A percentile compares a stretch with the other conserved stretches of the same genome.
Conservation (phyloP, 2,888 invertebrate genomes). For the Andrena trimmerana region DNA sequence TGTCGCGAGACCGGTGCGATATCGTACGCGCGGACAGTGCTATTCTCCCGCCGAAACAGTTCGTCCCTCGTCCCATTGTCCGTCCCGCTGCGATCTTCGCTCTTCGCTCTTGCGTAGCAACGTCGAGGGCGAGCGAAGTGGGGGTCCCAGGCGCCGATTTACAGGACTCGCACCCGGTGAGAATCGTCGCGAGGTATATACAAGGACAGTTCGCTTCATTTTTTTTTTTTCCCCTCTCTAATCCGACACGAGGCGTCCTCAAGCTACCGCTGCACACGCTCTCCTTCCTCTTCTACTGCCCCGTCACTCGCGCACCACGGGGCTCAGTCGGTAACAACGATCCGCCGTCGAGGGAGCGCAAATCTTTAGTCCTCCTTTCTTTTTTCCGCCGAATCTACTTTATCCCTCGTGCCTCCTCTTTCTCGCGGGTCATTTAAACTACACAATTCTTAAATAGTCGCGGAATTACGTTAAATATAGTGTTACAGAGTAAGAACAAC, state of each 20-base stretch:
- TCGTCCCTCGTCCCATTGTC: slow-evolving; percentile 6
- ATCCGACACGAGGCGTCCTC: slow-evolving; percentile 14
- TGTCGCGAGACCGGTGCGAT: slow-evolving; percentile 35
- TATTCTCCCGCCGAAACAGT: background rate
- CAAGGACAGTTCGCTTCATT: slow-evolving; percentile 39
- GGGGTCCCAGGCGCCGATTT: slow-evolving; percentile 20
- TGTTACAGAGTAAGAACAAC: slow-evolving; percentile 59
- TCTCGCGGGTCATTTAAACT: slow-evolving; percentile 39
- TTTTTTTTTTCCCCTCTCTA: background rate
- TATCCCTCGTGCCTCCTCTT: background rate
- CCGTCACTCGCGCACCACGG: background rate
- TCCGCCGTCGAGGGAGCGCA: background rate
- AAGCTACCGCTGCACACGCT: background rate
- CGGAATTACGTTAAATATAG: slow-evolving; percentile 55
- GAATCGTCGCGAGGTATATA: slow-evolving; percentile 58
- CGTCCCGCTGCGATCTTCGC: background rate
- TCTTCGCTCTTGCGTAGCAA: slow-evolving; percentile 42
- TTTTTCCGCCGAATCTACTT: slow-evolving; percentile 9
- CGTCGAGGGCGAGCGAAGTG: slow-evolving; percentile 28
- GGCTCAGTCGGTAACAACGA: background rate
- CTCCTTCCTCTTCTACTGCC: background rate
- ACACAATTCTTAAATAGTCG: slow-evolving; percentile 56
- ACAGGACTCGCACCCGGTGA: slow-evolving; percentile 36
- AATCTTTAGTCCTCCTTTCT: background rate
- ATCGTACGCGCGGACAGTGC: slow-evolving; percentile 31